A percentile compares a stretch with the other conserved stretches of the same genome.
Evolutionary conservation across 2,888 invertebrate species (phyloP).

Genomic region (Abrostola triplasia): DNA sequence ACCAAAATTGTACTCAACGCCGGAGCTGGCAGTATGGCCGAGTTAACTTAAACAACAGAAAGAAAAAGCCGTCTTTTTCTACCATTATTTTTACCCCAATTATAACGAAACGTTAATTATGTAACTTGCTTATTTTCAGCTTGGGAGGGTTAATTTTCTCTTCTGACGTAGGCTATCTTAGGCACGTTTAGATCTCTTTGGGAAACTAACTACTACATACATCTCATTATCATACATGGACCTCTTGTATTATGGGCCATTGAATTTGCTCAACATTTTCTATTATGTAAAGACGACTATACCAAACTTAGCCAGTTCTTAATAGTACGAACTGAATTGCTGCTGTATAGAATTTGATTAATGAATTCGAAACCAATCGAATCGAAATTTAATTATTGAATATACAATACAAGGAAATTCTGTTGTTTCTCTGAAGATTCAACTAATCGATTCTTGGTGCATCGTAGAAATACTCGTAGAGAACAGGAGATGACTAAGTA

Average conservation of each 20-base stretch:
- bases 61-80: slow-evolving; percentile 18
- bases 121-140: slow-evolving; percentile 33
- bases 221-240: no score
- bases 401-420: background rate
- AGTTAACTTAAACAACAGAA: slow-evolving; percentile 40
- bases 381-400: background rate
- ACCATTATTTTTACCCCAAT: slow-evolving; percentile 38
- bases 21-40: slow-evolving; percentile 33
- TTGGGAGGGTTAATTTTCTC: slow-evolving; percentile 24
- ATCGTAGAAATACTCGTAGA: no score
- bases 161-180: slow-evolving; percentile 13
- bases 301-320: slow-evolving; percentile 4
- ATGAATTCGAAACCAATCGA: slow-evolving; percentile 1
- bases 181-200: no score
- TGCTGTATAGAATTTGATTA: background rate
- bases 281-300: background rate
- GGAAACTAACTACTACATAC: no score
- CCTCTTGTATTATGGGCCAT: background rate
- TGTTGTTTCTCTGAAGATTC: slow-evolving; percentile 2
- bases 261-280: background rate
- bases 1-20: slow-evolving; percentile 41
- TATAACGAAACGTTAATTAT: slow-evolving; percentile 44
- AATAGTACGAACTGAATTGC: slow-evolving; percentile 1
- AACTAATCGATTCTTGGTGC: background rate
- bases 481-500: no score